phyloP scores from a whole-genome alignment of 2,113 vertebrate genomes.

The Hipposideros armiger region DNA sequence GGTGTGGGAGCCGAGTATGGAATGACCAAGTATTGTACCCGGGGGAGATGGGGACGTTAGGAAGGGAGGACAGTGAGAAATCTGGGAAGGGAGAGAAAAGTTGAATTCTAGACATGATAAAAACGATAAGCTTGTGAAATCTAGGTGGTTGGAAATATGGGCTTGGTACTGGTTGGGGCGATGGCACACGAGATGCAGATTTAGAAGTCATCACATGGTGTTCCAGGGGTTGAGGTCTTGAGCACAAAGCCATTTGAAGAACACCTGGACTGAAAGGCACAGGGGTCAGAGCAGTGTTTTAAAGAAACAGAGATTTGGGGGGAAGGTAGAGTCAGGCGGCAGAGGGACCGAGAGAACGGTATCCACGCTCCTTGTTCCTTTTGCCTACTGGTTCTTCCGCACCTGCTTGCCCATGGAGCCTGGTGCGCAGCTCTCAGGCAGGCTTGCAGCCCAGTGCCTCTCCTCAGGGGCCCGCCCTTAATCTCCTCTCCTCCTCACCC shows the following conservation, averaged over 20 bases:
- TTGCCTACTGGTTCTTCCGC: neutral
- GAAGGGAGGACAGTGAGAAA: neutral
- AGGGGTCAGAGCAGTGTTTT: neutral
- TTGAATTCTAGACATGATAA: neutral
- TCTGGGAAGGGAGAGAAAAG: neutral
- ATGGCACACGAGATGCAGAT: neutral
- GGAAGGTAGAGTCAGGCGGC: neutral
- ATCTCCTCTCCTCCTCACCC: neutral
- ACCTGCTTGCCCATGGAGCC: neutral
- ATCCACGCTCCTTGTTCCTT: neutral
- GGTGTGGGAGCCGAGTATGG: neutral
- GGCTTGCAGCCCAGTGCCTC: neutral
- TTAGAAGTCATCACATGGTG: neutral
- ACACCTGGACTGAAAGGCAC: neutral
- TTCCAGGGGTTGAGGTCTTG: neutral
- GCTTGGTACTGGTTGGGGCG: neutral
- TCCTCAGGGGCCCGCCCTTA: neutral
- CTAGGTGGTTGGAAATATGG: neutral
- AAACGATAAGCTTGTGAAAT: neutral
- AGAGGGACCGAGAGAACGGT: neutral
- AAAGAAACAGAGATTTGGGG: neutral
- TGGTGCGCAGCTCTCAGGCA: accelerated
- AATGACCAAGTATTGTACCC: neutral
- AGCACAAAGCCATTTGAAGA: neutral
- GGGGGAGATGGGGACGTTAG: neutral